Base-by-base conservation (phyloP, 2,888 invertebrate species). In the Margaritifera margaritifera region DNA sequence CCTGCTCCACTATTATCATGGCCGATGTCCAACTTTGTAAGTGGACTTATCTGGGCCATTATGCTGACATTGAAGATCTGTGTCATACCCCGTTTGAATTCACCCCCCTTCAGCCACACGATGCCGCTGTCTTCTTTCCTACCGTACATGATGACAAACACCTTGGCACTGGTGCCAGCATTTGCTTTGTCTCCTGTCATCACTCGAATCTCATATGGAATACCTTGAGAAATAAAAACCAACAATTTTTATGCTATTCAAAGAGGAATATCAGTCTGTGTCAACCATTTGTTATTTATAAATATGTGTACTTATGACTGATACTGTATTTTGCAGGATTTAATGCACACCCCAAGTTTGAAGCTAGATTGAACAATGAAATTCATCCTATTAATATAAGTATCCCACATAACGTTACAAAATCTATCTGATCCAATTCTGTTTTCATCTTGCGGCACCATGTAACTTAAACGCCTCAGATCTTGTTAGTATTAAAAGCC, bases 1-100 rank as follows among this genome's bases (percentile, higher is more conserved):
- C 83, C 87, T 2, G 83, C 67, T 0, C 90, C 89, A 51, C 76
- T 79, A 76, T 90, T 84, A 73, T 90, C 89, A 78, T 90, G 90
- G 4, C 90, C 89, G 6, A 90, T 80, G 59, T 89, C 87, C 31
- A 90, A 77, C 63, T 82, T 79, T 1, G 86, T 82, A 58, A 90
- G 71, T 0, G 90, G 89, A 71, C 88, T 88, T 61, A 89, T 58
- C 75, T 82, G 75, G 22, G 80, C 82, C 6, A 80, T 83, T 4
- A 89, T 83, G 54, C 87, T 87, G 52, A 90, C 84, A 31, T 86
- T 86, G 71, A 89, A 89, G 27, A 87, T 80, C 70, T 89, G 88
- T 0, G 87, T 86, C 67, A 83, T 80, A 50, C 83, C 86, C 20
- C 87, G 78, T 65, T 87, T 80, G 78, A 90, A 90, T 50, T 86